A percentile compares a stretch with the other conserved stretches of the same genome.
These are phyloP conservation scores for Acronicta leporina DNA, from an alignment of 2,888 invertebrate species.

Conservation along the genomic window DNA sequence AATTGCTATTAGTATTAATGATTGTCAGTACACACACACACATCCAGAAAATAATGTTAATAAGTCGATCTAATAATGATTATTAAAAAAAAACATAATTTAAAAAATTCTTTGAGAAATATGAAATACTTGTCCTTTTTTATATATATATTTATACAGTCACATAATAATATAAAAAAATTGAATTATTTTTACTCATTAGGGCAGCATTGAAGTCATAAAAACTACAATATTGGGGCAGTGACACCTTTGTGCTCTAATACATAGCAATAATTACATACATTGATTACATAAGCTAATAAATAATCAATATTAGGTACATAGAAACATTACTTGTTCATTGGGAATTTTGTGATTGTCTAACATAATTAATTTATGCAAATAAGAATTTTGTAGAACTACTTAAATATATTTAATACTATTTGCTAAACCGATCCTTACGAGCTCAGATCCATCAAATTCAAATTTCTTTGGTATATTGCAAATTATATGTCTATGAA, in stretches of 20 bases:
- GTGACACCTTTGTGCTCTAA: slow-evolving; percentile 21
- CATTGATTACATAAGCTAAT: slow-evolving; percentile 15
- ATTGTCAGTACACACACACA: no score
- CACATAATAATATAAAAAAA: slow-evolving; percentile 11
- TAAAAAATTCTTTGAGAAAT: neutral
- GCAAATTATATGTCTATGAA: no score
- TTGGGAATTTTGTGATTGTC: slow-evolving; percentile 2
- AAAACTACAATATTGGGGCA: slow-evolving; percentile 23
- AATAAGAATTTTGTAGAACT: slow-evolving; percentile 26
- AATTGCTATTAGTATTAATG: no score
- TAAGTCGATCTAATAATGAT: no score
- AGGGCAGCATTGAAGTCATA: slow-evolving; percentile 17
- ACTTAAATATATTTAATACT: slow-evolving; percentile 30
- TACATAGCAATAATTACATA: slow-evolving; percentile 13
- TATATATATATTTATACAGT: slow-evolving; percentile 40
- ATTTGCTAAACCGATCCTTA: slow-evolving; percentile 27
- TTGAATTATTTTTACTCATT: slow-evolving; percentile 7
- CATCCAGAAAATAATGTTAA: no score
- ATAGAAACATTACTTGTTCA: slow-evolving; percentile 22
- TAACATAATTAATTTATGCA: slow-evolving; percentile 15
- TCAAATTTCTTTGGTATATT: no score
- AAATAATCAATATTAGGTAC: slow-evolving; percentile 9
- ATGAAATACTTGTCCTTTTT: neutral
- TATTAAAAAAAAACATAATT: neutral
- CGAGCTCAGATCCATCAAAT: no score